Conservation (phyloP, 2,888 invertebrate genomes). For the Spisula subtruncata region DNA sequence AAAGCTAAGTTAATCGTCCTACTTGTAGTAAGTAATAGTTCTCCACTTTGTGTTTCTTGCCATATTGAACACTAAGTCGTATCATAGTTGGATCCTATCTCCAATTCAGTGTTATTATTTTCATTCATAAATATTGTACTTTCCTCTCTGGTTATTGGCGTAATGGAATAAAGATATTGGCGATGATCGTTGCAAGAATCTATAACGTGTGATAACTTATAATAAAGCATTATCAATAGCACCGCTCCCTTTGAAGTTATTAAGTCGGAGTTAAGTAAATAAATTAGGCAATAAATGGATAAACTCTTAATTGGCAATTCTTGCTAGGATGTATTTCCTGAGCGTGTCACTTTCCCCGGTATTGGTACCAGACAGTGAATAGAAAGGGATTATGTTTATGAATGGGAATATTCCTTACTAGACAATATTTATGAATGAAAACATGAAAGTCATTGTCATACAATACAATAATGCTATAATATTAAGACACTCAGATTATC, state of each 20-base stretch:
- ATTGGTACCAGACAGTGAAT: neutral
- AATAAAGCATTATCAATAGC: neutral
- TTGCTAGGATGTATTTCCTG: neutral
- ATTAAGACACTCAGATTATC: neutral
- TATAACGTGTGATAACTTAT: neutral
- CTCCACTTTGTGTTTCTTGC: no score
- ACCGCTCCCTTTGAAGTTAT: neutral
- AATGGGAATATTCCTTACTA: neutral
- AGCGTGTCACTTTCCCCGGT: neutral
- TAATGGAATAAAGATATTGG: no score
- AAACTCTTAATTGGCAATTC: conserved; percentile 6
- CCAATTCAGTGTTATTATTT: neutral
- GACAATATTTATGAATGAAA: no score
- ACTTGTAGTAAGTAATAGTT: no score
- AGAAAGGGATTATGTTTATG: neutral
- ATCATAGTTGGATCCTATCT: no score
- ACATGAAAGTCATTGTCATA: no score
- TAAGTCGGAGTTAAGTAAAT: neutral
- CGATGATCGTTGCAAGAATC: neutral
- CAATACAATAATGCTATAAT: neutral
- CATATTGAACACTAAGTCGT: no score
- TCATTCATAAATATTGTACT: neutral
- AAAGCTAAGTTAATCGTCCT: no score
- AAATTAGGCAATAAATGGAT: neutral
- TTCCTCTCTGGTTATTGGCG: neutral